Evolutionary conservation across 2,888 invertebrate genomes (phyloP).

Genomic region (Caenorhabditis doughertyi): DNA sequence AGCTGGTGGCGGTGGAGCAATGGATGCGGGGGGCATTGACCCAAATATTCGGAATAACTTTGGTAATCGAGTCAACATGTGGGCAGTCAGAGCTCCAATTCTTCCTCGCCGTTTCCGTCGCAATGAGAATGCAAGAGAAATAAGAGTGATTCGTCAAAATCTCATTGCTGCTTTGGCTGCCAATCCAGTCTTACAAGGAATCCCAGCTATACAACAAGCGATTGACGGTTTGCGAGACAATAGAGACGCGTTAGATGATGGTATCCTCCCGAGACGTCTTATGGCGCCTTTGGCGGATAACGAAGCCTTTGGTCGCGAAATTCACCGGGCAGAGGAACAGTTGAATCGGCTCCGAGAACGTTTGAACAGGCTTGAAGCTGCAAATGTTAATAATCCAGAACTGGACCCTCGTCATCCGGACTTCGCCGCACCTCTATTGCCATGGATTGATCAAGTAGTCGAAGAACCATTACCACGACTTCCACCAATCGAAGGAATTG

Average conservation of each 20-base stretch:
- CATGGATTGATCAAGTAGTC: slow-evolving; percentile 9
- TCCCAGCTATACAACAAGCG: slow-evolving; percentile 29
- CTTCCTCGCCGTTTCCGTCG: background rate
- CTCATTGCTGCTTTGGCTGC: slow-evolving; percentile 10
- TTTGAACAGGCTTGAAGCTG: background rate
- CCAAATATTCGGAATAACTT: background rate
- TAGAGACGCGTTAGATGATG: slow-evolving; percentile 2
- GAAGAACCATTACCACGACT: background rate
- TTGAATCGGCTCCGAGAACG: slow-evolving; percentile 6
- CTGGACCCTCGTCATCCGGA: background rate
- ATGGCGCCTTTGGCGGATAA: background rate
- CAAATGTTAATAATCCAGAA: too few species aligned
- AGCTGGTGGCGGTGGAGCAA: background rate
- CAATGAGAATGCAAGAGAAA: background rate
- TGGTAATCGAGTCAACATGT: background rate
- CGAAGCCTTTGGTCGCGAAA: background rate
- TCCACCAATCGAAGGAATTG: background rate
- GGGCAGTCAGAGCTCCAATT: background rate
- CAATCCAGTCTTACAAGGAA: background rate
- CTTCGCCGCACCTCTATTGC: background rate
- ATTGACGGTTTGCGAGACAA: slow-evolving; percentile 21
- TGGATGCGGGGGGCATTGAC: too few species aligned
- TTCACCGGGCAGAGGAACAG: slow-evolving; percentile 2
- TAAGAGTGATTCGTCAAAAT: slow-evolving; percentile 3
- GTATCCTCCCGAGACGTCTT: background rate